These are phyloP conservation scores for Callospermophilus lateralis DNA, from an alignment of 2,113 vertebrate species.

Conservation along the genomic window DNA sequence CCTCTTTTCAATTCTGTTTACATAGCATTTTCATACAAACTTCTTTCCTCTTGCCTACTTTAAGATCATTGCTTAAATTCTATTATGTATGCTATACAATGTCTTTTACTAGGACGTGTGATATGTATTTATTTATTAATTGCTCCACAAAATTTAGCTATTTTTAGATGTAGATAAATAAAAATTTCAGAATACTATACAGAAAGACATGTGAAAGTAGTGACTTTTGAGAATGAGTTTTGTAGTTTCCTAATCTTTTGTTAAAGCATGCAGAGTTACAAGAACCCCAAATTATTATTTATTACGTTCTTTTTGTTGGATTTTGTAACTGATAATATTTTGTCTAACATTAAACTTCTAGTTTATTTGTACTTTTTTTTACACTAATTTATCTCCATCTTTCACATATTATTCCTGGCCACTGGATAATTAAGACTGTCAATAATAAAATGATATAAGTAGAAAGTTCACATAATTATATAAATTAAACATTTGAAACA, in stretches of 20 bases:
- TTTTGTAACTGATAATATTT: background rate
- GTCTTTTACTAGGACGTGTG: background rate
- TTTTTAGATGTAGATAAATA: background rate
- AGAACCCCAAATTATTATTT: background rate
- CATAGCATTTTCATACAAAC: background rate
- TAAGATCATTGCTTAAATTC: background rate
- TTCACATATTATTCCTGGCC: background rate
- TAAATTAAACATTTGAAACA: background rate
- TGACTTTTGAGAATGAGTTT: background rate
- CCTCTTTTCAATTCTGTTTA: background rate
- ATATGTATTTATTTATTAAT: background rate
- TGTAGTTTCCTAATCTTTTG: background rate
- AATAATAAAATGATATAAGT: slow-evolving; percentile 17
- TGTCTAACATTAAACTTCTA: background rate
- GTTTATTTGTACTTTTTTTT: background rate
- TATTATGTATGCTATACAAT: background rate
- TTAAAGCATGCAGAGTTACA: background rate
- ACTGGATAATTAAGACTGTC: background rate
- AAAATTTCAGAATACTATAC: background rate
- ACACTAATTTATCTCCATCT: background rate
- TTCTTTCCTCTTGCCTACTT: background rate
- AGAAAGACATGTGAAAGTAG: background rate
- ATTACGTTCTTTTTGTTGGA: background rate
- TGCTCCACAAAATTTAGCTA: background rate
- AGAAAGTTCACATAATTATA: background rate